These are phyloP conservation scores for Lochmaea crataegi DNA, from an alignment of 2,888 invertebrate genomes.

Conservation along the genomic window DNA sequence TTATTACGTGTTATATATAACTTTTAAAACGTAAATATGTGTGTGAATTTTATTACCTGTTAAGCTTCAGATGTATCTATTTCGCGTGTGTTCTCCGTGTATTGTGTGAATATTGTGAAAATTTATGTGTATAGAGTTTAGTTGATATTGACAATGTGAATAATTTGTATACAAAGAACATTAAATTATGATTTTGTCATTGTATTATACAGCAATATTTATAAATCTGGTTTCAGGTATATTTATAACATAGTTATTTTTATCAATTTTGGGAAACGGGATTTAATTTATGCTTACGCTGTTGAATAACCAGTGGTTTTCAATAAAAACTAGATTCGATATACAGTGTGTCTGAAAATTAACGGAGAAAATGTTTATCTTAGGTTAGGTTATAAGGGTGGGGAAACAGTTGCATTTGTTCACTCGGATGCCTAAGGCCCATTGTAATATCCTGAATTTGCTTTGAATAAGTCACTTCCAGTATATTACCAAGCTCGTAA, in stretches of 20 bases:
- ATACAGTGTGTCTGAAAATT: no score
- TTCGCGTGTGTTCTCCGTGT: slow-evolving; percentile 9
- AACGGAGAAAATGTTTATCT: no score
- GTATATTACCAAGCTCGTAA: no score
- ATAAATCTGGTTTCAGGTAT: background rate
- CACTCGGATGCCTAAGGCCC: no score
- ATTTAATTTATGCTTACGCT: background rate
- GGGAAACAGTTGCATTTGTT: no score
- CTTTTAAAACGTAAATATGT: slow-evolving; percentile 22
- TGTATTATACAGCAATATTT: background rate
- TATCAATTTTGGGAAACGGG: background rate
- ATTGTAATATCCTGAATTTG: no score
- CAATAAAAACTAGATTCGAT: no score
- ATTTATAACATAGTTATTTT: background rate
- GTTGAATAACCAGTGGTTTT: no score
- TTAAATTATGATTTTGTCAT: background rate
- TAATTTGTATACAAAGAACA: background rate
- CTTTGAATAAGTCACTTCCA: no score
- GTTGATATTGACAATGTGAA: background rate
- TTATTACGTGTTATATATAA: slow-evolving; percentile 19
- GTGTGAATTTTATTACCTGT: slow-evolving; percentile 36
- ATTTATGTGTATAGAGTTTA: background rate
- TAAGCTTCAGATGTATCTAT: slow-evolving; percentile 36
- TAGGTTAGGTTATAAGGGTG: no score
- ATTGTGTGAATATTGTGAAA: slow-evolving; percentile 21